A percentile compares a stretch with the other conserved stretches of the same genome.
These are phyloP conservation scores for Bombus terrestris DNA, from an alignment of 1,140 invertebrate species.

Conservation along the genomic window DNA sequence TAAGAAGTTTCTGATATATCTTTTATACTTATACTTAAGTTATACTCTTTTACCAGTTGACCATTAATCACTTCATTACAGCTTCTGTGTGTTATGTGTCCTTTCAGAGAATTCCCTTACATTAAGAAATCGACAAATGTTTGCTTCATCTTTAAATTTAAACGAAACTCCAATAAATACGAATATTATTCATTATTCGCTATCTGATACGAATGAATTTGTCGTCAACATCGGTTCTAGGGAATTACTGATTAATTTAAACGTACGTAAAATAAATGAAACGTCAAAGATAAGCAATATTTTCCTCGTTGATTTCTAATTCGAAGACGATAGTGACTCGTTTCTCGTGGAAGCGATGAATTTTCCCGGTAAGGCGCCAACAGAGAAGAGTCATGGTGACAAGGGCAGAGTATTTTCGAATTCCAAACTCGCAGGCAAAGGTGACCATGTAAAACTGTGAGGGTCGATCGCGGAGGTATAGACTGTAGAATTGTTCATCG, in stretches of 20 bases:
- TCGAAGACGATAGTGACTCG: neutral
- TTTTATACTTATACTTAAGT: too few species aligned
- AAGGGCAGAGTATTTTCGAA: conserved; percentile 47
- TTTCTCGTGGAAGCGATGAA: neutral
- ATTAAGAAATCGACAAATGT: neutral
- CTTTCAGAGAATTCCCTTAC: too few species aligned
- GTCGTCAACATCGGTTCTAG: too few species aligned
- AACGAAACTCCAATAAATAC: neutral
- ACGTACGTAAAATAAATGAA: too few species aligned
- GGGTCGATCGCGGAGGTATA: conserved; percentile 38
- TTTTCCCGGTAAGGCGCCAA: neutral
- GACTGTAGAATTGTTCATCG: conserved; percentile 33
- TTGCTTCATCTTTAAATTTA: neutral
- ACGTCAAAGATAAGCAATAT: neutral
- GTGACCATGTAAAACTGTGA: conserved; percentile 44
- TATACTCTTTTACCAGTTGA: too few species aligned
- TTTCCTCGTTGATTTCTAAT: neutral
- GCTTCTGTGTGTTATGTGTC: too few species aligned
- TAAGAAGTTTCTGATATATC: too few species aligned
- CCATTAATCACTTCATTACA: too few species aligned
- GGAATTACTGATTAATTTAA: neutral
- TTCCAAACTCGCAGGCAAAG: conserved; percentile 38
- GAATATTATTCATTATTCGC: neutral
- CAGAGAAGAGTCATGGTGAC: neutral
- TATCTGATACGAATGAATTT: neutral